Base-by-base conservation (phyloP, 2,113 vertebrate genomes). In the Cacatua alba region DNA sequence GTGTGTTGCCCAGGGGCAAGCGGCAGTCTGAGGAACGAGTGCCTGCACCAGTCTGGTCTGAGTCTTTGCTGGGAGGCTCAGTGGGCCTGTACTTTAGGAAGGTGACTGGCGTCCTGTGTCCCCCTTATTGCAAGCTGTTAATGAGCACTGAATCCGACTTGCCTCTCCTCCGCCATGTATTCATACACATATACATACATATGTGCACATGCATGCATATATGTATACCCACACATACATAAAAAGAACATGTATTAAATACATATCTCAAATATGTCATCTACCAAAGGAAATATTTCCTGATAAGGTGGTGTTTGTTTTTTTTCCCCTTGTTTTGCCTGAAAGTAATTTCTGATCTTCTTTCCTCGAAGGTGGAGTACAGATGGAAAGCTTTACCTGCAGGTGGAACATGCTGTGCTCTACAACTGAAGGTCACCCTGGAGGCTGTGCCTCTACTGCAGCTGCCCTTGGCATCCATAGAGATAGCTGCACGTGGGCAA, bases 91-190 rank as follows among this genome's bases (percentile, higher is more conserved):
- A 5, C 14, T 83, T 75, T 6, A 21, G 16, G 3, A 5, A 74
- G 17, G 5, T 0, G 1, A 21, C 19, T 20, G 39, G 63, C 0
- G 0, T 9, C 1, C 0, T 15, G 8, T 15, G 25, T 29, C 57
- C 63, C 35, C 41, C 13, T 13, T 41, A 41, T 76, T 65, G 57
- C 24, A 39, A 64, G 57, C 44, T 46, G 35, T 35, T 35, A 35
- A 28, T 1, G 7, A 44, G 23, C 6, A 3, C 44, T 17, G 24
- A 43, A 25, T 33, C 37, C 1, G 0, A 29, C 53, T 46, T 37
- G 10, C 37, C 21, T 78, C 35, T 53, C 35, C 10, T 12, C 31
- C 6, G 1, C 8, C 14, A 4, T 11, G 26, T n/a, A 9, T 41
- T 64, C 33, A 33, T 19, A 29, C 52, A 25, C 1, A 8, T 5